Evolutionary conservation across 2,113 vertebrate species (phyloP).

Genomic region (Athene cunicularia): DNA sequence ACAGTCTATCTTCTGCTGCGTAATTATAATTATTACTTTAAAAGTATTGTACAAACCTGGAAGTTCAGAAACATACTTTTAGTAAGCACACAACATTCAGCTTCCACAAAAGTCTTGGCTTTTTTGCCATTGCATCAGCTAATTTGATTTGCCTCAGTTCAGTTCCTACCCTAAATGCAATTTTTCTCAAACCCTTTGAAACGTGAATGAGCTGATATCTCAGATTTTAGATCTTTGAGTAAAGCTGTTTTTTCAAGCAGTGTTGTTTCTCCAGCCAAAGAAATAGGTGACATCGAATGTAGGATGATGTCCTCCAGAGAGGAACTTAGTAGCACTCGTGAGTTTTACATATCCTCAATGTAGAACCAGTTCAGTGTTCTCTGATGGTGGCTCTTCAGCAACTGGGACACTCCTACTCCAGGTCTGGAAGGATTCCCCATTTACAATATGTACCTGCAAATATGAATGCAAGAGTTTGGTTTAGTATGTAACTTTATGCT

Average conservation of each 20-base stretch:
- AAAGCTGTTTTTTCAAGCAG: not conserved
- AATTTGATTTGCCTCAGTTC: not conserved
- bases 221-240: not conserved
- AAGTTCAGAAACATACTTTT: not conserved
- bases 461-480: not conserved
- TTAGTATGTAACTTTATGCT: not conserved
- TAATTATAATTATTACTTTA: not conserved
- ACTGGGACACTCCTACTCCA: not conserved
- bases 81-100: not conserved
- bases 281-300: not conserved
- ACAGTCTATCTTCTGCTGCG: not conserved
- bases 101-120: not conserved
- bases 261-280: not conserved
- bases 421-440: not conserved
- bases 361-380: not conserved
- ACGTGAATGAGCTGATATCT: not conserved
- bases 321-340: not conserved
- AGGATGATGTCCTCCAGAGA: not conserved
- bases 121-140: not conserved
- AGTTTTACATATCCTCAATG: not conserved
- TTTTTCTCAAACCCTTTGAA: not conserved
- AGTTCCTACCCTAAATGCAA: not conserved
- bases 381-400: not conserved
- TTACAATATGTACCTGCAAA: not conserved
- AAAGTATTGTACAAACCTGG: not conserved